Evolutionary conservation across 1,140 invertebrate species (phyloP).

Genomic region (Periplaneta americana): DNA sequence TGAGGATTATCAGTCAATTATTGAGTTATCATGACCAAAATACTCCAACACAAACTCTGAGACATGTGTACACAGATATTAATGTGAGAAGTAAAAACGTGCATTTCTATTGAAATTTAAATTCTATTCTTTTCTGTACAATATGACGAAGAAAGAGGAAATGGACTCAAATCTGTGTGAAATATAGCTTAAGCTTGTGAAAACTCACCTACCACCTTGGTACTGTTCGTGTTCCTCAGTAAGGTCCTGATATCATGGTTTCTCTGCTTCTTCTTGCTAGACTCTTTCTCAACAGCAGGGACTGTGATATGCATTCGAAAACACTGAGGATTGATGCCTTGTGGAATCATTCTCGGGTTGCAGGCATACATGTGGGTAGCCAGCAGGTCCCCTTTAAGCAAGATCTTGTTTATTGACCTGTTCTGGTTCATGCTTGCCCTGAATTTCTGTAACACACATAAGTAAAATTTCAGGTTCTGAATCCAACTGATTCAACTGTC

Average conservation of each 20-base stretch:
- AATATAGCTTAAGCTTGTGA: too few species aligned
- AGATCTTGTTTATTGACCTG: background rate
- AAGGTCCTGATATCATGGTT: background rate
- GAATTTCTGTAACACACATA: background rate
- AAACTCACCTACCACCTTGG: background rate
- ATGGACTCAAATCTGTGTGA: too few species aligned
- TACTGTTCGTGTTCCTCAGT: background rate
- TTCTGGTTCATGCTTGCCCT: slow-evolving; percentile 2
- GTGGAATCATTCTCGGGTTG: background rate
- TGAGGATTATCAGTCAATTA: too few species aligned
- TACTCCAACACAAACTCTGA: too few species aligned
- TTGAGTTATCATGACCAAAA: too few species aligned
- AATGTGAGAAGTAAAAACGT: too few species aligned
- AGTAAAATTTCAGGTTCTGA: background rate
- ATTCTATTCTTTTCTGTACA: too few species aligned
- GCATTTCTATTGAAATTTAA: too few species aligned
- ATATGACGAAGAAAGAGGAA: too few species aligned
- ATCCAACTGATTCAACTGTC: background rate
- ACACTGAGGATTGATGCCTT: background rate
- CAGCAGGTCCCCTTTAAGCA: background rate
- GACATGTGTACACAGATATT: too few species aligned
- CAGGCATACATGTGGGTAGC: background rate
- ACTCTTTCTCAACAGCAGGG: background rate
- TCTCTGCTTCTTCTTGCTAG: background rate
- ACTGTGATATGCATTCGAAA: background rate